Conservation (phyloP, 2,888 invertebrate species). For the Cephus runcator region DNA sequence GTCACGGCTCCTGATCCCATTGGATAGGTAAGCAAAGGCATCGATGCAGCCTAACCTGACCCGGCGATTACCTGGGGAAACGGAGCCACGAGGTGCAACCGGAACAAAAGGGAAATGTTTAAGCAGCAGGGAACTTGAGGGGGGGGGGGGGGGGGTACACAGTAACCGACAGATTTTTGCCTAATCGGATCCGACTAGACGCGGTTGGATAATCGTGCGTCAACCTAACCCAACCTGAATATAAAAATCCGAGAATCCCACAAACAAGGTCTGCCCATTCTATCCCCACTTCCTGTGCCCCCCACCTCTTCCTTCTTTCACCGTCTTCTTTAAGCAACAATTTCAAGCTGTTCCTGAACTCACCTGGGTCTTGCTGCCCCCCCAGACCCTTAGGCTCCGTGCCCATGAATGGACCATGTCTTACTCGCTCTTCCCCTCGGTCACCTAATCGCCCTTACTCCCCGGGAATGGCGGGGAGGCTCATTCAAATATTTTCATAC, state of each 20-base stretch:
- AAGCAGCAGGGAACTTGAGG: constrained; percentile 20
- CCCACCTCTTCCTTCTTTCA: not conserved
- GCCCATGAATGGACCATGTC: not conserved
- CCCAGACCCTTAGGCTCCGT: not conserved
- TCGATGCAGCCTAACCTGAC: not conserved
- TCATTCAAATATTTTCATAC: not conserved
- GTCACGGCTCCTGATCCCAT: not conserved
- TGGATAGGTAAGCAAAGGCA: not conserved
- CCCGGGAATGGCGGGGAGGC: not conserved
- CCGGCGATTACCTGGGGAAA: not conserved
- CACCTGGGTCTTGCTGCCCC: too few species aligned
- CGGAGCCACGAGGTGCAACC: not conserved
- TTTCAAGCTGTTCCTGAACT: not conserved
- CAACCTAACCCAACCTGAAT: not conserved
- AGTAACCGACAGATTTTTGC: constrained; percentile 33
- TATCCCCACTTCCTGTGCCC: not conserved
- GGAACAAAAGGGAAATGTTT: not conserved
- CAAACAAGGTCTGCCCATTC: not conserved
- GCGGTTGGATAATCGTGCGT: constrained; percentile 41
- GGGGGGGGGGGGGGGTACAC: not conserved
- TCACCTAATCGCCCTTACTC: not conserved
- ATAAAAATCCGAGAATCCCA: not conserved
- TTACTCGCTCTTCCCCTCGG: not conserved
- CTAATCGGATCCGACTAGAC: constrained; percentile 53
- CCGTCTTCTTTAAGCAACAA: not conserved